A percentile compares a stretch with the other conserved stretches of the same genome.
phyloP scores from a whole-genome alignment of 1,140 invertebrate genomes.

The Dolichoris vasculosae region DNA sequence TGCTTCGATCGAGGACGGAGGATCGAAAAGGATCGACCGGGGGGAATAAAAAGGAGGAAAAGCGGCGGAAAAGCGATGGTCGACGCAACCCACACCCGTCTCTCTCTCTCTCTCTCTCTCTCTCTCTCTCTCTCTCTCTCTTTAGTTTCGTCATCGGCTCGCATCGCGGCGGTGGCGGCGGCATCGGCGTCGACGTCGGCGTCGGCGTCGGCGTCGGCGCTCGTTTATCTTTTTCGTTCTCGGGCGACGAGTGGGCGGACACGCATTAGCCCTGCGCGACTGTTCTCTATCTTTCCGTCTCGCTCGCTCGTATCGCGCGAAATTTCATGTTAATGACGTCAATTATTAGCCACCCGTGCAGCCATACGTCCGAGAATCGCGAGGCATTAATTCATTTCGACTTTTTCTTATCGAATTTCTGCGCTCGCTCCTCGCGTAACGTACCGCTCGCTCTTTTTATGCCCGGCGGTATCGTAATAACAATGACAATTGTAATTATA shows the following conservation, averaged over 20 bases:
- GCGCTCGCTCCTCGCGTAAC: neutral
- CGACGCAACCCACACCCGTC: too few relatives aligned
- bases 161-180: too few relatives aligned
- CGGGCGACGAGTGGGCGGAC: slow-evolving; percentile 55
- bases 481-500: neutral
- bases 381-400: neutral
- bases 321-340: slow-evolving; percentile 34
- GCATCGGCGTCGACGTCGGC: neutral
- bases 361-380: neutral
- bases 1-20: neutral
- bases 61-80: too few relatives aligned
- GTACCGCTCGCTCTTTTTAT: neutral
- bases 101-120: neutral
- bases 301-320: neutral
- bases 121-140: neutral
- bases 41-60: neutral
- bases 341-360: slow-evolving; percentile 6
- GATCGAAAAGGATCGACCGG: neutral
- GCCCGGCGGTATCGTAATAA: neutral
- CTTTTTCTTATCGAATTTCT: too few relatives aligned
- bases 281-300: slow-evolving; percentile 34
- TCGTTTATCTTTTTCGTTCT: slow-evolving; percentile 44
- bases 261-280: slow-evolving; percentile 24
- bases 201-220: neutral
- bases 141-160: slow-evolving; percentile 8